A percentile compares a stretch with the other conserved stretches of the same genome.
Conservation (phyloP, 2,113 vertebrate species). For the Cyphomyrus plagiostoma region DNA sequence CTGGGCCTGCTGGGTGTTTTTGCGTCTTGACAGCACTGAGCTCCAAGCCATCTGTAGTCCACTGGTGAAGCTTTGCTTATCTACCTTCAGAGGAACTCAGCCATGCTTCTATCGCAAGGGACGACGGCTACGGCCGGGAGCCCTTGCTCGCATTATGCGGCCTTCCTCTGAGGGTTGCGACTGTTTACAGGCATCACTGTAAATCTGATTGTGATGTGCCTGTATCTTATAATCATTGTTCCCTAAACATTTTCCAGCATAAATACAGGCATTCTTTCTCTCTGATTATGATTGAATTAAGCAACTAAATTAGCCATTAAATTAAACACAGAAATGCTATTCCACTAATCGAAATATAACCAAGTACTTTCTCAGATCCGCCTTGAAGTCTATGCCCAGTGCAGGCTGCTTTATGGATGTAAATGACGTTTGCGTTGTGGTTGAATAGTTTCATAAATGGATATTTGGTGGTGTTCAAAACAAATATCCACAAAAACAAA, state of each 20-base stretch:
- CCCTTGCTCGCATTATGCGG: not conserved
- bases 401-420: not conserved
- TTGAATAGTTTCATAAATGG: constrained; percentile 6
- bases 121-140: not conserved
- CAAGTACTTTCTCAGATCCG: not conserved
- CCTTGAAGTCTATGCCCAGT: not conserved
- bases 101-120: not conserved
- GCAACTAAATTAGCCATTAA: constrained; percentile 2
- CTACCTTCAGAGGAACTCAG: not conserved
- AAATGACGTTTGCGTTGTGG: not conserved
- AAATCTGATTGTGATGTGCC: not conserved
- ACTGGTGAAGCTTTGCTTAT: not conserved
- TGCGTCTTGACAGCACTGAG: not conserved
- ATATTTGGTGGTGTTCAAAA: not conserved
- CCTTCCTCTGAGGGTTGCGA: not conserved
- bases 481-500: constrained; percentile 6
- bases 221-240: not conserved
- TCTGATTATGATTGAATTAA: not conserved
- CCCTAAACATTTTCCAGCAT: not conserved
- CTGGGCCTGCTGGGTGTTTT: not conserved
- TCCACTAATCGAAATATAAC: not conserved
- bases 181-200: not conserved
- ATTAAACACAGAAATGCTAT: constrained; percentile 4
- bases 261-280: not conserved
- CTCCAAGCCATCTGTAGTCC: not conserved